Base-by-base conservation (phyloP, 2,888 invertebrate species). In the Eudasyphora cyanicolor region DNA sequence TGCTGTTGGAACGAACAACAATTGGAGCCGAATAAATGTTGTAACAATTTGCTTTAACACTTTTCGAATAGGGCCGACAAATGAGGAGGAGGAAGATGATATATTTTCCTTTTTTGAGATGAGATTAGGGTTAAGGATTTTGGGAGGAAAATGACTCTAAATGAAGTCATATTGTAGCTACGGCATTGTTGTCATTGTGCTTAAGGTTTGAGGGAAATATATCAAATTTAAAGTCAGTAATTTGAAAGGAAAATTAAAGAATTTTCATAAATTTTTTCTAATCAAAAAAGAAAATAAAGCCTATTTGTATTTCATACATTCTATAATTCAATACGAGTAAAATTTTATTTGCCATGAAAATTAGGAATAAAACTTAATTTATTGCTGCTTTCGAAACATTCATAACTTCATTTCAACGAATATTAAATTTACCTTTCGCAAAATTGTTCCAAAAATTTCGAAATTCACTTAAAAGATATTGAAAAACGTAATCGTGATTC, bases 21-120 rank as follows among this genome's bases (percentile, higher is more conserved):
- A 2, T 12, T 27, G 57, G 14, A 57, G 14, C 57, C 24, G 64
- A 17, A 35, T 17, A 64, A 64, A 64, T 64, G 64, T 64, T 64
- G 64, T 32, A 64, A 64, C 64, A 38, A 64, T 64, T 64, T 64
- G 64, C 64, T 64, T 12, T 64, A 64, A 64, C 64, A 64, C 64
- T 64, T 64, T 64, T 38, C 21, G 21, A 19, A 62, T 32, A 29
- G 8, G 21, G 64, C 32, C 64, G 5, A 32, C 64, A 38, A 64
- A 35, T 64, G 64, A 8, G 19, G 64, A 38, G 38, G 38, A 2
- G 5, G 12, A 38, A 3, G 38, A 14, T 38, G 38, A 3, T n/a
- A n/a, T n/a, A n/a, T n/a, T n/a, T n/a, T 45, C 45, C 14, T 21
- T 2, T 2, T 21, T 38, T 1, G 38, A 8, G 38, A 14, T 2